Conservation (phyloP, 2,113 vertebrate species). For the Chionis minor region DNA sequence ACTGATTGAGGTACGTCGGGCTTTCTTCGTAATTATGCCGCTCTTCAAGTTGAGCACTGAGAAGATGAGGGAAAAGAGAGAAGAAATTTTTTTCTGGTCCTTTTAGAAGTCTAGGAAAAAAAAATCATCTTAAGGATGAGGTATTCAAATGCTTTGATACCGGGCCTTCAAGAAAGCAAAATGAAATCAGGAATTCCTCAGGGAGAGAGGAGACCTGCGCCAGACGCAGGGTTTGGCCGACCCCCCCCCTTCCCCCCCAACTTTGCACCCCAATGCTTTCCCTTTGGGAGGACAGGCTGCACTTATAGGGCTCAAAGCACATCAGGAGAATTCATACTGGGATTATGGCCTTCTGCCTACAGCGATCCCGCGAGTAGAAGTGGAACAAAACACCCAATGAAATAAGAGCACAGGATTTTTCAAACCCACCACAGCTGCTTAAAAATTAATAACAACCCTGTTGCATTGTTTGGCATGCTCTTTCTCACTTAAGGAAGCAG, state of each 20-base stretch:
- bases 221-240: background rate
- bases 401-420: rapidly evolving
- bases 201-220: background rate
- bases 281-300: background rate
- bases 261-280: background rate
- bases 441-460: background rate
- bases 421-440: background rate
- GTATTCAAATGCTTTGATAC: background rate
- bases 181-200: background rate
- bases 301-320: background rate
- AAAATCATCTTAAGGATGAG: background rate
- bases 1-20: conserved; percentile 51
- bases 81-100: background rate
- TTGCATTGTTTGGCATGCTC: background rate
- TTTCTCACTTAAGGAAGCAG: background rate
- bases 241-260: rapidly evolving
- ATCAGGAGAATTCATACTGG: background rate
- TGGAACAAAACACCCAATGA: background rate
- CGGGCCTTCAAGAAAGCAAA: background rate
- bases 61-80: conserved; percentile 18
- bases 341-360: background rate
- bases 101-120: background rate
- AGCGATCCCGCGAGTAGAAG: background rate
- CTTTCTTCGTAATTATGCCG: conserved; percentile 64
- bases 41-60: conserved; percentile 68